Conservation (phyloP, 2,888 invertebrate species). For the Theristus sp. region DNA sequence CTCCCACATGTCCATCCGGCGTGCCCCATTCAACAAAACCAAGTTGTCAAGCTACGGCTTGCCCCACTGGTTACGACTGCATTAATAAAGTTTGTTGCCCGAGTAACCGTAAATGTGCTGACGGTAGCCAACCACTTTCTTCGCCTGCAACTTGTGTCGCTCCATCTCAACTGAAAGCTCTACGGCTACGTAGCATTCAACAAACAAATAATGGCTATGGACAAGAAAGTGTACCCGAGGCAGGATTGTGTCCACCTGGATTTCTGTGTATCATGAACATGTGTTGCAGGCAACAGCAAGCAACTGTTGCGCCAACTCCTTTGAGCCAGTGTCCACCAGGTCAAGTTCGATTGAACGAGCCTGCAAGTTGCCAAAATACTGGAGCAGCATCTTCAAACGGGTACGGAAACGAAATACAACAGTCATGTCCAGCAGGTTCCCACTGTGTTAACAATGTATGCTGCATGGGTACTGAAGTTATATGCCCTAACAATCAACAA, state of each 20-base stretch:
- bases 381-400: neutral
- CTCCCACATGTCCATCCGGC: no score
- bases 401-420: neutral
- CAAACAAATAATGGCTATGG: neutral
- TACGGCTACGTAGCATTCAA: neutral
- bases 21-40: no score
- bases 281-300: neutral
- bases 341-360: neutral
- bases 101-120: no score
- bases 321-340: neutral
- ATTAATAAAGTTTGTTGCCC: no score
- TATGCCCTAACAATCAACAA: no score
- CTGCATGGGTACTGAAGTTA: no score
- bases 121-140: neutral
- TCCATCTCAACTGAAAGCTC: neutral
- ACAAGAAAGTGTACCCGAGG: no score
- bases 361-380: neutral
- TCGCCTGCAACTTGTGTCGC: neutral
- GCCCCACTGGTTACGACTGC: no score
- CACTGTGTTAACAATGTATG: no score
- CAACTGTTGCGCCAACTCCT: neutral
- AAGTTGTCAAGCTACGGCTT: no score
- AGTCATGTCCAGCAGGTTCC: neutral
- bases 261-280: neutral
- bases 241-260: neutral